phyloP scores from a whole-genome alignment of 2,113 vertebrate species.

The Myodes glareolus region DNA sequence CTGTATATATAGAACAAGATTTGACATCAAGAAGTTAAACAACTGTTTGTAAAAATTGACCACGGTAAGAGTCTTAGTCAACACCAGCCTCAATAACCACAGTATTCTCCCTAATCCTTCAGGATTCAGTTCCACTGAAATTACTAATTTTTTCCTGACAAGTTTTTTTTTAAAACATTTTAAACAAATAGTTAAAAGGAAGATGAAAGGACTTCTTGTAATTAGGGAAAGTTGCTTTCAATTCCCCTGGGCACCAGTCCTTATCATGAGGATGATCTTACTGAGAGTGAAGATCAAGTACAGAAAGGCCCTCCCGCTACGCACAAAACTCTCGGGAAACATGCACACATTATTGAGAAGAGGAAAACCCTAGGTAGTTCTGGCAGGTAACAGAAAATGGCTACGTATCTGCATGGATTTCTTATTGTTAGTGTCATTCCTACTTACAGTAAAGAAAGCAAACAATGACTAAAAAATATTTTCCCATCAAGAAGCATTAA shows the following conservation, averaged over 20 bases:
- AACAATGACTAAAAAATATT: not conserved
- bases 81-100: not conserved
- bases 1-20: not conserved
- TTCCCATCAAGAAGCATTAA: not conserved
- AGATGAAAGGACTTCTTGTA: not conserved
- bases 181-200: not conserved
- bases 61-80: not conserved
- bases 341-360: not conserved
- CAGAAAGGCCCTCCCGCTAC: not conserved
- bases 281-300: conserved; percentile 23
- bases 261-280: conserved; percentile 29
- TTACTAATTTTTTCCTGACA: not conserved
- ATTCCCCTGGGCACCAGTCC: not conserved
- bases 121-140: not conserved
- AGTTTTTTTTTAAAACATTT: not conserved
- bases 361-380: not conserved
- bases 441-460: not conserved
- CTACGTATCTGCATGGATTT: not conserved
- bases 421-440: not conserved
- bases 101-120: not conserved
- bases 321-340: conserved; percentile 31
- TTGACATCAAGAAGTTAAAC: not conserved
- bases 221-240: not conserved
- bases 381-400: not conserved
- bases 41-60: not conserved